Percentiles rank a stretch among this genome's conserved stretches.
These are phyloP conservation scores for Drosophila nr. fundita DNA, from an alignment of 2,888 invertebrate species.

Conservation along the genomic window DNA sequence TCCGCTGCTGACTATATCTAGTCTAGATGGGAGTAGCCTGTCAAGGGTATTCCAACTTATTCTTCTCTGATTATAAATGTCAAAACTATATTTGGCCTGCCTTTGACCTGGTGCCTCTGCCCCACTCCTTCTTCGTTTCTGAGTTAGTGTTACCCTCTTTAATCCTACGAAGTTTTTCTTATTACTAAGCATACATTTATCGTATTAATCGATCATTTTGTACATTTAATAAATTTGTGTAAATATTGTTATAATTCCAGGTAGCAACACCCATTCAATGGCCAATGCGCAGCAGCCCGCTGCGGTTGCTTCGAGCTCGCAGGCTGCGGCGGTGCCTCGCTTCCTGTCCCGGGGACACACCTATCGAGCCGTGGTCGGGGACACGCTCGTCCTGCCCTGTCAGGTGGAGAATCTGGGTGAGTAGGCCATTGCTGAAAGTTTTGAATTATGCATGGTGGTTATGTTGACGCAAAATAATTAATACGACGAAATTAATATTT, in stretches of 20 bases:
- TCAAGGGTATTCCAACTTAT: not conserved
- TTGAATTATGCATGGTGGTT: constrained; percentile 19
- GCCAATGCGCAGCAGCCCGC: constrained; percentile 73
- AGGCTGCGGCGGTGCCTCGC: constrained; percentile 86
- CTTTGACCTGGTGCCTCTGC: not conserved
- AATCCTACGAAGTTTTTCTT: not conserved
- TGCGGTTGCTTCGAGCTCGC: constrained; percentile 43
- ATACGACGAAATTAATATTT: constrained; percentile 54
- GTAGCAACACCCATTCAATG: constrained; percentile 81
- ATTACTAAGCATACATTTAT: not conserved
- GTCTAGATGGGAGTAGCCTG: not conserved
- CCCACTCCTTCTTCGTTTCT: not conserved
- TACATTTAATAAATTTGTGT: not conserved
- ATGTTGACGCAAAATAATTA: constrained; percentile 61
- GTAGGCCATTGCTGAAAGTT: constrained; percentile 61
- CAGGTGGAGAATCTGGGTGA: constrained; percentile 93
- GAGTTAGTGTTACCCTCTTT: not conserved
- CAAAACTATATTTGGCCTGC: not conserved
- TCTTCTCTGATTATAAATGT: not conserved
- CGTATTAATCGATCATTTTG: not conserved
- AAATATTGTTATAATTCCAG: constrained; percentile 50
- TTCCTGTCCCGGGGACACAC: constrained; percentile 91
- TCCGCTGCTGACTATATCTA: not conserved
- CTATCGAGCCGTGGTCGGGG: constrained; percentile 91
- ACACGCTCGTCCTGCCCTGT: constrained; percentile 91